Conservation (phyloP, 2,888 invertebrate species). For the Halocaridina rubra region DNA sequence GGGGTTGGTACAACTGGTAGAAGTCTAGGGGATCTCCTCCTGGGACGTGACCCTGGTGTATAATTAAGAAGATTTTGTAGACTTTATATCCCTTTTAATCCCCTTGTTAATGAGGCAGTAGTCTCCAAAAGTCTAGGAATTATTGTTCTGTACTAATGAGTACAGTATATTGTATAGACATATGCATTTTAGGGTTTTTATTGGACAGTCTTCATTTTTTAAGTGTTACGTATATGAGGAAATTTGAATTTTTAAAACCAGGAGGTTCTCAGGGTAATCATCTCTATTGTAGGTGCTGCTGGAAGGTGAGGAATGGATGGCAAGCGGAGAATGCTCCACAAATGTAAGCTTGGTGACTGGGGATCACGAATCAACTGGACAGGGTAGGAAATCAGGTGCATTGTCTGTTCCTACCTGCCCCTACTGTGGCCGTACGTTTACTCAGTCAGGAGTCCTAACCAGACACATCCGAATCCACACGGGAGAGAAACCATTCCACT, state of each 20-base stretch:
- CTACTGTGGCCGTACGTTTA: constrained; percentile 54
- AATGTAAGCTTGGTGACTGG: constrained; percentile 24
- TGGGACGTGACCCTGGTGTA: too few relatives aligned
- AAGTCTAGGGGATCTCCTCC: too few relatives aligned
- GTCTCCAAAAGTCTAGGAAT: too few relatives aligned
- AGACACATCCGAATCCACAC: constrained; percentile 53
- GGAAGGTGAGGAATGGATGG: constrained; percentile 37
- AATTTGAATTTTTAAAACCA: too few relatives aligned
- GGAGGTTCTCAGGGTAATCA: constrained; percentile 41
- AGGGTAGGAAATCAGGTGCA: too few relatives aligned
- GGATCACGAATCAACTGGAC: constrained; percentile 24
- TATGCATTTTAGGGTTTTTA: too few relatives aligned
- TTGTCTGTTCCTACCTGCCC: constrained; percentile 27
- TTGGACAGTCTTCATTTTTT: not conserved
- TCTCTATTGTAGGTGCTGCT: constrained; percentile 51
- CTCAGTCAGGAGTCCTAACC: constrained; percentile 52
- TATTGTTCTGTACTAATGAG: too few relatives aligned
- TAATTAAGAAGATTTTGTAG: too few relatives aligned
- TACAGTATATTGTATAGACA: too few relatives aligned
- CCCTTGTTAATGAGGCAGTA: too few relatives aligned
- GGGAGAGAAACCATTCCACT: constrained; percentile 40
- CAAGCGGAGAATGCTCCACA: not conserved
- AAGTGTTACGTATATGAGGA: not conserved
- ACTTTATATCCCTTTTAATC: too few relatives aligned
- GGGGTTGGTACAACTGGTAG: too few relatives aligned